Base-by-base conservation (phyloP, 1,140 invertebrate species). In the Wasmannia auropunctata region DNA sequence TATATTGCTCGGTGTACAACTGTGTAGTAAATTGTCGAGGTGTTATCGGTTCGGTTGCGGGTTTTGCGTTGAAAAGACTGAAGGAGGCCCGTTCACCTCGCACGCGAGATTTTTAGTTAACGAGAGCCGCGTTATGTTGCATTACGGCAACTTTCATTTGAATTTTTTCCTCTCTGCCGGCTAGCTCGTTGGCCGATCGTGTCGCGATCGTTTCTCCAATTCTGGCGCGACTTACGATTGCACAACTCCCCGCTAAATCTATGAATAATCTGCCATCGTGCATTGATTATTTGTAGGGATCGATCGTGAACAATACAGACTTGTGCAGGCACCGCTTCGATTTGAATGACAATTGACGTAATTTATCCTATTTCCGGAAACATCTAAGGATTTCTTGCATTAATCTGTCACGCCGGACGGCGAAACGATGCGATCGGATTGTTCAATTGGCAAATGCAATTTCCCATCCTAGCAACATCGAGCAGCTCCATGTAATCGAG, bases 81-180 rank as follows among this genome's bases (percentile, higher is more conserved):
- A 19, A 19, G 31, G 0, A 8, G 28, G 2, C 58, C 69, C 62
- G 40, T 85, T 87, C 75, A 80, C 80, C 54, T 28, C 51, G 88
- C 70, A 80, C 49, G 22, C 60, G 43, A 37, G 60, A 63, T 85
- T 85, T 89, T 85, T 65, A 58, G 67, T 34, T 80, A 75, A 54
- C 46, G 60, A 84, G 60, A 84, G 54, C 22, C 46, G 25, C 14
- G 40, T 49, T 58, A 43, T 58, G 43, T 54, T 56, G 67, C 54
- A 34, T n/a, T 37, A 16, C 11, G 10, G 31, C 60, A 90, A 90
- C 88, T 90, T 90, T 90, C 85, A 87, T 90, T 85, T 34, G 31
- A 58, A 89, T 89, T 90, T 89, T n/a, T 90, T 87, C 51, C 60
- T 76, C 37, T 51, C 46, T 51, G 43, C 62, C 74, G 43, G 60